These are phyloP conservation scores for Malurus leucopterus DNA, from an alignment of 2,797 vertebrate species.

Conservation along the genomic window DNA sequence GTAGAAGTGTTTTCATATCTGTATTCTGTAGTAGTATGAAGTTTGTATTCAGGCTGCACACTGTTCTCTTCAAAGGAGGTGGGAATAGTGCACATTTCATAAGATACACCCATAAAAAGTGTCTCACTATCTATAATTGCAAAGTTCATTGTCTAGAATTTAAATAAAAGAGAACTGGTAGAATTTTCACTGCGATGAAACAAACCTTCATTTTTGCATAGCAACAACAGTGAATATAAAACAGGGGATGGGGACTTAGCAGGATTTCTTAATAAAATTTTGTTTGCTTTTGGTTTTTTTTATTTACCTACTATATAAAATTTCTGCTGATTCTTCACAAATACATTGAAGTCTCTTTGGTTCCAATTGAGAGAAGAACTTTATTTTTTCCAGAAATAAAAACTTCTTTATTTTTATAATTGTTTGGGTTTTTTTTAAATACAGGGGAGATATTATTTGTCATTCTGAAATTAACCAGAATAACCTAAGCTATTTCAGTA, in stretches of 20 bases:
- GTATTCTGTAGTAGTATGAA: neutral
- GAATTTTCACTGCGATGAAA: neutral
- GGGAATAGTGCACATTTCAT: neutral
- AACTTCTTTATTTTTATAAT: neutral
- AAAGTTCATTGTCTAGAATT: neutral
- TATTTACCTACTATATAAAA: neutral
- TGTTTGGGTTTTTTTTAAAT: neutral
- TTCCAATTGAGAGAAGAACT: neutral
- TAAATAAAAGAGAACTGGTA: neutral
- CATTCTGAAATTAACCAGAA: neutral
- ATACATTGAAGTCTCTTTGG: neutral
- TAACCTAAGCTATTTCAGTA: neutral
- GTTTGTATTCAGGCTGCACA: neutral
- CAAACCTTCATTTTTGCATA: neutral
- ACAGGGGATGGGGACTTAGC: neutral
- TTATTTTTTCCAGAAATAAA: neutral
- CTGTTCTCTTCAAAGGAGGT: neutral
- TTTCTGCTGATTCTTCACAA: neutral
- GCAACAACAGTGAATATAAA: neutral
- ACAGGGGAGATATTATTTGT: neutral
- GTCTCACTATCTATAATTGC: neutral
- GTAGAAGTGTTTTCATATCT: neutral
- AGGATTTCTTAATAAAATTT: neutral
- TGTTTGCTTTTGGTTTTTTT: neutral
- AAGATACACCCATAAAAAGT: neutral